Base-by-base conservation (phyloP, 1,140 invertebrate genomes). In the Drosophila subobscura region DNA sequence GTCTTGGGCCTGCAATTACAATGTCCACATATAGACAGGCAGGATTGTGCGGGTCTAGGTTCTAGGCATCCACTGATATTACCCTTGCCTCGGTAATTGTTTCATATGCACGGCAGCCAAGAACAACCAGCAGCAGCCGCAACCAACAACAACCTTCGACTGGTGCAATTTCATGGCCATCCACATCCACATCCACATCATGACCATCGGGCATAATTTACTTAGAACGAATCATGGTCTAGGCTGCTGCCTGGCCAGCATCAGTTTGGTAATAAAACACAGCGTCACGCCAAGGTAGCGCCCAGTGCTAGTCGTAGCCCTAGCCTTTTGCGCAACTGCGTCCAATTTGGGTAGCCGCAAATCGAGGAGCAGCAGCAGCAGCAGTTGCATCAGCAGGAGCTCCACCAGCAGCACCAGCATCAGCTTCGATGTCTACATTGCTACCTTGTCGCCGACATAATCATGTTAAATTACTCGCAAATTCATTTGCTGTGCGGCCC, bases 401-500 rank as follows among this genome's bases (percentile, higher is more conserved):
- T 57, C 40, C 56, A 56, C 12, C 41, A 73, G 65, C 56, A 77
- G 67, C 71, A 60, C 46, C 49, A 53, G 54, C 53, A 52, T 37
- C 42, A 46, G 64, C 71, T 73, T 58, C 72, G 81, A 84, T 75
- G 80, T 88, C 83, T 86, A 81, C 81, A 86, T 86, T 88, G 83
- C 83, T 81, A 88, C 78, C 83, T 84, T 79, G 84, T 88, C 84
- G 72, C 59, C 84, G 84, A 88, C 84, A 88, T 88, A 88, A 88
- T 88, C 84, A 88, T 88, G 84, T 84, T 88, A 88, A 88, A 88
- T 88, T 88, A 88, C 84, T 88, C 76, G 84, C 84, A 88, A 88
- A 88, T 88, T 88, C 84, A 88, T 88, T 88, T 88, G 84, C 76
- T 77, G 71, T 76, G 76, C 81, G 80, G 78, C 61, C 61, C 60